Conservation (phyloP, 1,140 invertebrate species). For the Pentalonia nigronervosa region DNA sequence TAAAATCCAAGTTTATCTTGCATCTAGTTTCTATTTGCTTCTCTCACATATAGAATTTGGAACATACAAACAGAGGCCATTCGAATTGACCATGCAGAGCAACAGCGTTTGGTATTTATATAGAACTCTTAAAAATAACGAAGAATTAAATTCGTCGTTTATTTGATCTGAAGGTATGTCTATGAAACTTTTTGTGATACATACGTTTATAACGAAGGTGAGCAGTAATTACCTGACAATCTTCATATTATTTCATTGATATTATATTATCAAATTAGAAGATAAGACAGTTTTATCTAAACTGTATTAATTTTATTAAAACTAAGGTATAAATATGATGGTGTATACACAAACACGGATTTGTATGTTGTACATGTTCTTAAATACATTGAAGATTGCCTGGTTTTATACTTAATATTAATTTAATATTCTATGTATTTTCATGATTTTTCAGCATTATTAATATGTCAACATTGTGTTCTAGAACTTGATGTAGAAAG, state of each 20-base stretch:
- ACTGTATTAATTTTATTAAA: background rate
- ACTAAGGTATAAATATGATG: background rate
- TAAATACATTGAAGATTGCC: conserved; percentile 35
- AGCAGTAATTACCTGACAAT: conserved; percentile 28
- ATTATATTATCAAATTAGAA: background rate
- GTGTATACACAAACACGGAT: background rate
- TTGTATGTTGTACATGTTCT: background rate
- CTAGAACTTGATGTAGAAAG: background rate
- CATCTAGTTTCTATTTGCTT: background rate
- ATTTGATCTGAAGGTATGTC: conserved; percentile 20
- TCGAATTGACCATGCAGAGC: conserved; percentile 21
- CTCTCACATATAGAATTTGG: background rate
- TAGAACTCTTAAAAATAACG: background rate
- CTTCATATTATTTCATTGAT: background rate
- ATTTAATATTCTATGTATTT: conserved; percentile 37
- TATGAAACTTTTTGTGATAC: conserved; percentile 12
- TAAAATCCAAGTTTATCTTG: background rate
- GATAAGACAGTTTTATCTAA: background rate
- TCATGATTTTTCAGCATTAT: conserved; percentile 40
- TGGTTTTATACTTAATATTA: conserved; percentile 15
- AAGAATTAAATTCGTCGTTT: conserved; percentile 21
- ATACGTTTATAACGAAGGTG: background rate
- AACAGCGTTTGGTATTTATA: conserved; percentile 8
- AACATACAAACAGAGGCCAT: conserved; percentile 13
- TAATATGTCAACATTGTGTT: background rate